Evolutionary conservation across 2,113 vertebrate genomes (phyloP).

Genomic region (Melanerpes aurifrons): DNA sequence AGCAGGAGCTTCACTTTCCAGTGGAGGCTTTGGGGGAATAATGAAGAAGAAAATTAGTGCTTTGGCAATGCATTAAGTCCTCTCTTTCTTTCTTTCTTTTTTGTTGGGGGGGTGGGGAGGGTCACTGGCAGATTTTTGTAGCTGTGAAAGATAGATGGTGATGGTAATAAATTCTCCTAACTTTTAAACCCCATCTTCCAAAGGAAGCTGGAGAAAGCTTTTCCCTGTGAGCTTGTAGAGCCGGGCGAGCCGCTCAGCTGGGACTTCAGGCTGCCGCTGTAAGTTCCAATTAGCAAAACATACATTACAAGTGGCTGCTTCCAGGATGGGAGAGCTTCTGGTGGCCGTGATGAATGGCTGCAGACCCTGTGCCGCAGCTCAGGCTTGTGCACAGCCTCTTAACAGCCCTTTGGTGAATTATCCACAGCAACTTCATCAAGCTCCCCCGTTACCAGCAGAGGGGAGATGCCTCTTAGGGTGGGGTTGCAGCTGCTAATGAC

Average conservation of each 20-base stretch:
- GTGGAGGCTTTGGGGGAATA: slow-evolving; percentile 40
- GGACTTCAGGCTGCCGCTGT: neutral
- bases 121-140: slow-evolving; percentile 58
- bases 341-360: neutral
- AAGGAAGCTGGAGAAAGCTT: slow-evolving; percentile 27
- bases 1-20: slow-evolving; percentile 9
- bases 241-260: slow-evolving; percentile 31
- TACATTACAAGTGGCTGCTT: slow-evolving; percentile 10
- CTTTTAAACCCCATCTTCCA: slow-evolving; percentile 46
- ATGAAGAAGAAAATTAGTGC: slow-evolving; percentile 69
- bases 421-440: neutral
- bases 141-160: slow-evolving; percentile 57
- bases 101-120: neutral
- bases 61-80: slow-evolving; percentile 52
- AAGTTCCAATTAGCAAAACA: slow-evolving; percentile 61
- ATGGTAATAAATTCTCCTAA: slow-evolving; percentile 31
- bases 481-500: neutral
- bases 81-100: neutral
- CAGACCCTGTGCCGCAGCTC: neutral
- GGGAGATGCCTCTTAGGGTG: neutral
- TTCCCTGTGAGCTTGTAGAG: neutral
- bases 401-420: neutral
- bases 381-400: neutral
- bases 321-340: neutral
- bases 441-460: rapidly evolving